These are phyloP conservation scores for Neuroscelio doddi DNA, from an alignment of 2,888 invertebrate genomes.

Conservation along the genomic window DNA sequence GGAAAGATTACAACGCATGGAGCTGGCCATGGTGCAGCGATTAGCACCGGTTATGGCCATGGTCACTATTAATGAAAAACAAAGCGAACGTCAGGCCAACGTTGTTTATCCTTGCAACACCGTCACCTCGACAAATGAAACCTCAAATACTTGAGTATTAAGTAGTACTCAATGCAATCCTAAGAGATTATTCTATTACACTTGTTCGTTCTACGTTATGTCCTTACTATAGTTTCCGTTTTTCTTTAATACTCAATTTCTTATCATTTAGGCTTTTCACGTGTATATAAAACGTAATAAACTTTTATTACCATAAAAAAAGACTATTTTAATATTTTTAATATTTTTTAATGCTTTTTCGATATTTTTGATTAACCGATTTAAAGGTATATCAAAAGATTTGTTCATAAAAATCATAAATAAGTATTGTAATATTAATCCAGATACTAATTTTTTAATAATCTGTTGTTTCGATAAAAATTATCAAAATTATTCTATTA, in stretches of 20 bases:
- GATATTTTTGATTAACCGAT: no score
- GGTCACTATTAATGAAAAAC: conserved; percentile 52
- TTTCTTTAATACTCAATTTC: conserved; percentile 34
- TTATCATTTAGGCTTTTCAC: conserved; percentile 24
- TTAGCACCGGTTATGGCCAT: conserved; percentile 63
- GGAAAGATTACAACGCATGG: conserved; percentile 69
- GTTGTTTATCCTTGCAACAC: conserved; percentile 25
- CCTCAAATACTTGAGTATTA: conserved; percentile 10
- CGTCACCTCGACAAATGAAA: conserved; percentile 13
- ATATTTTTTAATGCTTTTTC: no score
- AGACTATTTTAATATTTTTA: no score
- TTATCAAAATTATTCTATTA: no score
- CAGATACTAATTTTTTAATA: no score
- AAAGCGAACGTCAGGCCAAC: conserved; percentile 20
- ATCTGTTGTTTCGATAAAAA: no score
- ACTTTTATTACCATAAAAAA: no score
- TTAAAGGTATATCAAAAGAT: no score
- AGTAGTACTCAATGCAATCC: neutral
- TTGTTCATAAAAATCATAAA: no score
- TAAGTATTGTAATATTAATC: no score
- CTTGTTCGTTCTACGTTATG: conserved; percentile 13
- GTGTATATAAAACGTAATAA: conserved; percentile 45
- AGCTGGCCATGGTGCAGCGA: conserved; percentile 63
- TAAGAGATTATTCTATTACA: conserved; percentile 12
- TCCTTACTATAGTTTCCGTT: conserved; percentile 24